These are phyloP conservation scores for Manduca sexta DNA, from an alignment of 1,140 invertebrate species.

Conservation along the genomic window DNA sequence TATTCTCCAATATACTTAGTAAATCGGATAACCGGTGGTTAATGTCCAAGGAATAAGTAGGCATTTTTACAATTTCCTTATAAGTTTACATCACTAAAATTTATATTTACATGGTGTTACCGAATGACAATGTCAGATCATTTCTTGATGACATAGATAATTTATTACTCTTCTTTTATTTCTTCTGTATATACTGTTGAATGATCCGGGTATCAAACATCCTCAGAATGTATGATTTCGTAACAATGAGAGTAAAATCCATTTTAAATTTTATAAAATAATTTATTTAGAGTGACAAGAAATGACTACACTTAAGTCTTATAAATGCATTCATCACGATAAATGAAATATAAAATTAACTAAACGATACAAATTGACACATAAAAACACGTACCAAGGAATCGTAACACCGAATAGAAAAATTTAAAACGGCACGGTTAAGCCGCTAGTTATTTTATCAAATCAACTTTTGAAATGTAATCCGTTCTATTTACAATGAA, in stretches of 20 bases:
- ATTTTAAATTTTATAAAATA: neutral
- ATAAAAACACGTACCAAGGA: no score
- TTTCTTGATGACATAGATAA: slow-evolving; percentile 13
- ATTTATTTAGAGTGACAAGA: neutral
- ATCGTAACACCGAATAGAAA: no score
- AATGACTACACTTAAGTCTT: no score
- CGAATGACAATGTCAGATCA: slow-evolving; percentile 10
- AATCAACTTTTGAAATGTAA: no score
- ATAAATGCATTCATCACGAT: no score
- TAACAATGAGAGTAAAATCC: no score
- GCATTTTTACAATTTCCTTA: slow-evolving; percentile 47
- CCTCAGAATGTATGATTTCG: no score
- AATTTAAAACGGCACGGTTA: no score
- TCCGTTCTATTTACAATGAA: no score
- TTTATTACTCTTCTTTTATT: slow-evolving; percentile 18
- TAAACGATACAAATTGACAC: no score
- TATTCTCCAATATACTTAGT: slow-evolving; percentile 12
- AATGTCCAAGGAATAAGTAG: slow-evolving; percentile 24
- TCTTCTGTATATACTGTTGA: neutral
- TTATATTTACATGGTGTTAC: slow-evolving; percentile 21
- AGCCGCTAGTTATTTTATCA: no score
- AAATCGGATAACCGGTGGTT: slow-evolving; percentile 21
- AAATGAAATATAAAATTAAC: no score
- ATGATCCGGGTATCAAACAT: neutral
- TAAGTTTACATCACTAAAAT: slow-evolving; percentile 37